These are phyloP conservation scores for Dromius quadrimaculatus DNA, from an alignment of 2,888 invertebrate genomes.

Conservation along the genomic window DNA sequence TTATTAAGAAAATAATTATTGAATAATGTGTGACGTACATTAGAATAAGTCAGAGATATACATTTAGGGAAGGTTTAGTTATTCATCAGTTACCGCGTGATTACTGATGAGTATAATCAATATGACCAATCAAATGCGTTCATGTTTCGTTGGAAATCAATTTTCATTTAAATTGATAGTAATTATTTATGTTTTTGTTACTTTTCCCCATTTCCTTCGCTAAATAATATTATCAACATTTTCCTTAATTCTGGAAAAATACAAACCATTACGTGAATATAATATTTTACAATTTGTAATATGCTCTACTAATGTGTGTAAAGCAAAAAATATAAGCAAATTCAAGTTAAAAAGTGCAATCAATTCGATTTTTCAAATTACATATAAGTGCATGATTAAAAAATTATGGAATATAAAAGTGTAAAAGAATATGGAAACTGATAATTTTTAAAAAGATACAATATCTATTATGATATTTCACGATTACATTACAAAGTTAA, in stretches of 20 bases:
- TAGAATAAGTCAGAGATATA: too few relatives aligned
- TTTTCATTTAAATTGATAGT: too few relatives aligned
- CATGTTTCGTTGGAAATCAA: too few relatives aligned
- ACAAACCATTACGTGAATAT: background rate
- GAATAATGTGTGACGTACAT: too few relatives aligned
- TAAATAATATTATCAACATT: too few relatives aligned
- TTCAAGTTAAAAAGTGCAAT: background rate
- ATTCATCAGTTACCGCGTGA: too few relatives aligned
- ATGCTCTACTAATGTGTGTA: background rate
- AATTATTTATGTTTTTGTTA: too few relatives aligned
- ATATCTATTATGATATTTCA: slow-evolving; percentile 5
- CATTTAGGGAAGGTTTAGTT: too few relatives aligned
- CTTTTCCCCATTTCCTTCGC: too few relatives aligned
- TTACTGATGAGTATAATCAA: too few relatives aligned
- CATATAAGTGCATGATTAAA: background rate
- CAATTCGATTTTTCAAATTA: background rate
- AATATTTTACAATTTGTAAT: background rate
- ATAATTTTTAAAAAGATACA: background rate
- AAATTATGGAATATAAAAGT: slow-evolving; percentile 2
- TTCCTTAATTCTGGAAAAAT: background rate
- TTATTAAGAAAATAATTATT: too few relatives aligned
- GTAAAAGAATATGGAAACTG: background rate
- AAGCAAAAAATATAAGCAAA: slow-evolving; percentile 9
- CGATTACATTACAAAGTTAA: slow-evolving; percentile 1
- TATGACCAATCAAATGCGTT: too few relatives aligned